Evolutionary conservation across 1,140 invertebrate species (phyloP), one percentile per base, ranked within the genome.

Genomic region (Apis cerana): DNA sequence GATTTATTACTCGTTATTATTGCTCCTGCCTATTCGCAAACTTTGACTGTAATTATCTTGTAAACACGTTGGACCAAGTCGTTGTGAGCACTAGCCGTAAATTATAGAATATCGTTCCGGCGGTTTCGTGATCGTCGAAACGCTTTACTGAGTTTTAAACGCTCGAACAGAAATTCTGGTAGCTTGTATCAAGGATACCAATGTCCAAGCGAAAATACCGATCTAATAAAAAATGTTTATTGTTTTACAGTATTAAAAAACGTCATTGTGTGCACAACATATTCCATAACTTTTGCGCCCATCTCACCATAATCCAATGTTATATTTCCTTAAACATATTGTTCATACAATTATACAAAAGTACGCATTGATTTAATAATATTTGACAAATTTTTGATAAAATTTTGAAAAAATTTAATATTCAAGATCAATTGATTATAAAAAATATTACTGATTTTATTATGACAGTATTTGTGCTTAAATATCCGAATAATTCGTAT

Each of bases 31-130:
- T 87, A 85, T 89, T 87, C 48, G 72, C 68, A 87, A 89, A 85
- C 77, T 89, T 82, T 87, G 83, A 89, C 88, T 89, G 86, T 85
- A 89, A 85, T 89, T 87, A 76, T 80, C 65, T 67, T 83, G 61
- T 85, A 85, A 89, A 88, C 54, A 86, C 59, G 80, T 89, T 80
- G 88, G 88, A 89, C 88, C 88, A 89, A 89, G 85, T 89, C 86
- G 88, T 88, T 89, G 88, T 88, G 81, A 88, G 85, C 84, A 80
- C 78, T 82, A 85, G 75, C 69, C 52, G 76, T 80, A 80, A 86
- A 87, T 48, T 62, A 56, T 75, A 69, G 70, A 84, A n/a, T 48
- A 71, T 54, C 68, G 54, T 86, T 77, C n/a, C 56, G n/a, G 21
- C 58, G 52, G 43, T 74, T 33, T 62, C 59, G 72, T 85, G 75